Evolutionary conservation across 2,888 invertebrate genomes (phyloP), one percentile per base, ranked within the genome.

Genomic region (Papilio gigon): DNA sequence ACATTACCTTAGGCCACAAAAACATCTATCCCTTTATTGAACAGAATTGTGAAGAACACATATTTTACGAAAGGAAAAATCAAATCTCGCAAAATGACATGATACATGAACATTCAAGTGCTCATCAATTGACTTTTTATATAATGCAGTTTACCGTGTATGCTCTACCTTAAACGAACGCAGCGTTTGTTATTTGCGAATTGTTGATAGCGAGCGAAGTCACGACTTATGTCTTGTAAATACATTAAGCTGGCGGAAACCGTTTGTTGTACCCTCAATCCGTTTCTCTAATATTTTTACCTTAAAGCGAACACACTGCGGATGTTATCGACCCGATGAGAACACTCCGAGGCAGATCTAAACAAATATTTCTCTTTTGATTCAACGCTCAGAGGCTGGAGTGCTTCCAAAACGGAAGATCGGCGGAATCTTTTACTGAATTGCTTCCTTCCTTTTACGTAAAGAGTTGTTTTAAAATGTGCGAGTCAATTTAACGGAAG

Each of bases 391-490:
- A 37, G 30, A 42, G 69, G 44, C 76, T 79, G 78, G 78, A 76
- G 68, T 59, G 61, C 59, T 72, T 76, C 77, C 77, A 76, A 77
- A 71, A 63, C 72, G 75, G 73, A 74, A 76, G 72, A 68, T 63
- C 68, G 69, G 71, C 71, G 71, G 73, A 73, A 72, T 65, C 71
- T 68, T 71, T 73, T 70, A 71, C 70, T 70, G 75, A 74, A 77
- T 76, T 74, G 74, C 74, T 78, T 79, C 76, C 76, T 73, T 75
- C 74, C 76, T 72, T 63, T 58, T 59, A 70, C 70, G 68, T 63
- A 70, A 70, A 69, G 73, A 73, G 75, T 75, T 76, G 77, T 76
- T 78, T 76, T 74, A 75, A 76, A 76, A 75, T 67, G 72, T 74
- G 72, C 71, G 73, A 76, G 66, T 73, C 75, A 73, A 69, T 68